Evolutionary conservation across 2,113 vertebrate species (phyloP).

Genomic region (Chrysochloris asiatica): DNA sequence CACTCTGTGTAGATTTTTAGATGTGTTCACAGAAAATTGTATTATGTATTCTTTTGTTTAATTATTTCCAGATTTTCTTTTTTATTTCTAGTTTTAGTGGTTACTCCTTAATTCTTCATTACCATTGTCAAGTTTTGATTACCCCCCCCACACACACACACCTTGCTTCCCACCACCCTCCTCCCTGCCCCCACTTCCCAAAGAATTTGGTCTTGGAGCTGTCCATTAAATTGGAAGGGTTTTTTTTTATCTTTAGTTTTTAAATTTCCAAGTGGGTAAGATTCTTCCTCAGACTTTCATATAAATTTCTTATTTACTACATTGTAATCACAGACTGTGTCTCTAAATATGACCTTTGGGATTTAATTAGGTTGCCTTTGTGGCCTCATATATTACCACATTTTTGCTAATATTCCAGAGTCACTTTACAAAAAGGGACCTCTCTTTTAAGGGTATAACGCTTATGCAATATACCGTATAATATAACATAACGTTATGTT

Average conservation of each 20-base stretch:
- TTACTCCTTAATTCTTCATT: neutral
- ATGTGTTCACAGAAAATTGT: neutral
- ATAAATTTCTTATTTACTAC: constrained; percentile 16
- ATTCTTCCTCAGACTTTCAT: neutral
- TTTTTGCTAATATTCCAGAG: neutral
- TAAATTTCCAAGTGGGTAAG: neutral
- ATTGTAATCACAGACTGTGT: neutral
- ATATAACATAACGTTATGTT: too few species aligned
- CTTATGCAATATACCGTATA: too few species aligned
- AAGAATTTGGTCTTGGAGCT: neutral
- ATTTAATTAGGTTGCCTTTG: neutral
- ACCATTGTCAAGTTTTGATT: constrained; percentile 4
- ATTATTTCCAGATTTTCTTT: neutral
- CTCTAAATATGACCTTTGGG: neutral
- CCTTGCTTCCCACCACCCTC: too few species aligned
- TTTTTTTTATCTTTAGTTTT: constrained; percentile 9
- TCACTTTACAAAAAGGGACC: neutral
- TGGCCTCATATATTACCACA: neutral
- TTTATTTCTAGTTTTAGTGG: neutral
- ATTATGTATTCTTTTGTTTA: neutral
- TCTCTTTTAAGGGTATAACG: neutral
- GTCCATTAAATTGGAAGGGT: neutral
- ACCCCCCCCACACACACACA: too few species aligned
- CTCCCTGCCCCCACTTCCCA: neutral
- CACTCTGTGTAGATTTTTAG: neutral